Percentiles rank a stretch among this genome's conserved stretches.
Evolutionary conservation across 1,140 invertebrate genomes (phyloP).

Genomic region (Caenorhabditis inopinata): DNA sequence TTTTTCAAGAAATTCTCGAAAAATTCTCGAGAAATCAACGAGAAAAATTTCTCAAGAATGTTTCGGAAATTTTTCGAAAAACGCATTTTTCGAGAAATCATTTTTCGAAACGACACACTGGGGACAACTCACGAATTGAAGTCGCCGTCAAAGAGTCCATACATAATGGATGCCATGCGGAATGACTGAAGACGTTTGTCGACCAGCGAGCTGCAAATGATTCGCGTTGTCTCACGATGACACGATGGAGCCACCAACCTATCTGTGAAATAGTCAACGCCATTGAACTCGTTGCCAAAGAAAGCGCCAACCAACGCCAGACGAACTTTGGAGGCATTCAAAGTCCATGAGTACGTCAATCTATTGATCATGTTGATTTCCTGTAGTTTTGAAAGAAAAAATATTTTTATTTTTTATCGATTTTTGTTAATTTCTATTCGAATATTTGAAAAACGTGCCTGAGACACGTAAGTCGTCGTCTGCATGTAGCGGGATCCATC

Average conservation of each 20-base stretch:
- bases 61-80: no score
- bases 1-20: no score
- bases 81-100: no score
- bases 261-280: conserved; percentile 2
- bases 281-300: conserved; percentile 20
- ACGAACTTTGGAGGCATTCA: neutral
- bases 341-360: neutral
- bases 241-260: no score
- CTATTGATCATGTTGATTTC: conserved; percentile 2
- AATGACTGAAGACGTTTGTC: conserved; percentile 15
- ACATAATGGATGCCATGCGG: neutral
- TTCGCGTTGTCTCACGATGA: no score
- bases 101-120: neutral
- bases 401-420: no score
- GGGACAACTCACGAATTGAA: neutral
- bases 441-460: no score
- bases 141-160: neutral
- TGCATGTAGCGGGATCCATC: conserved; percentile 20
- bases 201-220: neutral
- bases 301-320: conserved; percentile 2
- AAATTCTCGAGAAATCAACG: no score
- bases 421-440: no score
- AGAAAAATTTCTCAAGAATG: no score
- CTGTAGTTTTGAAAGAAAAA: no score
- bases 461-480: neutral